Percentiles rank a stretch among this genome's conserved stretches.
These are phyloP conservation scores for Psittacus erithacus DNA, from an alignment of 2,113 vertebrate species.

Conservation along the genomic window DNA sequence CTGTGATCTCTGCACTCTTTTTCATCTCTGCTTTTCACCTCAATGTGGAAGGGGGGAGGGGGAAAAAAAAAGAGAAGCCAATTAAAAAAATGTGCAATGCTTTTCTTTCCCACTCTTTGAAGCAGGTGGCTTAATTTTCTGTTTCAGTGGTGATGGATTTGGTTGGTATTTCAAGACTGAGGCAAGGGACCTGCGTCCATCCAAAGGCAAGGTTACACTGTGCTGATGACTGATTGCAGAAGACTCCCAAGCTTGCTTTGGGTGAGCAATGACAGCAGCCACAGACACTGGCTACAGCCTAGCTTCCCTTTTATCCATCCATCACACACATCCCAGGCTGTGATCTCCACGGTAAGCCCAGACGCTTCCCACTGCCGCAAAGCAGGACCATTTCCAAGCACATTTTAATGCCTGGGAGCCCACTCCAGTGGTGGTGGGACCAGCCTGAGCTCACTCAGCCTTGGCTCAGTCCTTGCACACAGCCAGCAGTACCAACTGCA, in stretches of 20 bases:
- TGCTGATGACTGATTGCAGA: neutral
- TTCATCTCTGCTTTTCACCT: neutral
- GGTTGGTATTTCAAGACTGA: neutral
- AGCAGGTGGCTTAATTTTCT: neutral
- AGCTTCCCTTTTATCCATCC: neutral
- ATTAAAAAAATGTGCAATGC: neutral
- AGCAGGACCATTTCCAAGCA: neutral
- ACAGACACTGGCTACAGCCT: neutral
- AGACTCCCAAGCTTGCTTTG: neutral
- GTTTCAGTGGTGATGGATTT: neutral
- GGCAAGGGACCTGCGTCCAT: neutral
- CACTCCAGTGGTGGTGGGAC: neutral
- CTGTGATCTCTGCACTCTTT: neutral
- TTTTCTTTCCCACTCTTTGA: neutral
- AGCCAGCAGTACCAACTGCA: neutral
- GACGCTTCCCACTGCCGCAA: neutral
- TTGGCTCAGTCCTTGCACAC: neutral
- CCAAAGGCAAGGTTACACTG: neutral
- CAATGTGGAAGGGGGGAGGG: neutral
- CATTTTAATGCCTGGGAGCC: neutral
- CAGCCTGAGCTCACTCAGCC: neutral
- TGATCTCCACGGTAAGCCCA: rapidly evolving
- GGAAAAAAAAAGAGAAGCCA: neutral
- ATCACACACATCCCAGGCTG: rapidly evolving
- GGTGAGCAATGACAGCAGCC: rapidly evolving